phyloP scores from a whole-genome alignment of 2,113 vertebrate species.

The Trichechus manatus region DNA sequence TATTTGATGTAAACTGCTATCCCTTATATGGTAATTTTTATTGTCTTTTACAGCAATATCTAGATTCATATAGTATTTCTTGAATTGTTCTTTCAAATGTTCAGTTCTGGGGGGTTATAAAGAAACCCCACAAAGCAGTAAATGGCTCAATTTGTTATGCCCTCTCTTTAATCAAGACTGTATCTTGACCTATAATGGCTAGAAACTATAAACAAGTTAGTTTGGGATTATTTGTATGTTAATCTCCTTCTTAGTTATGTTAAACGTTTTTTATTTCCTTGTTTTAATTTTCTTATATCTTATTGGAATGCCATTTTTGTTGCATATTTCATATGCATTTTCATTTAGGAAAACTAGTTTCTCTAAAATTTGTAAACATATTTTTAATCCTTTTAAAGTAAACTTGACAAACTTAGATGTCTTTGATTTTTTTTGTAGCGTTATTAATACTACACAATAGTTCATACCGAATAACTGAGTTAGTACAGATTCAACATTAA shows the following conservation, averaged over 20 bases:
- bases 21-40: no score
- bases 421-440: not conserved
- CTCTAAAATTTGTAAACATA: conserved; percentile 7
- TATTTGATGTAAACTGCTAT: no score
- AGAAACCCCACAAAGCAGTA: not conserved
- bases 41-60: no score
- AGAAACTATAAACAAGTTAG: not conserved
- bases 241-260: not conserved
- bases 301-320: not conserved
- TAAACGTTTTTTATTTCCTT: not conserved
- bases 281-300: not conserved
- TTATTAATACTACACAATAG: not conserved
- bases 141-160: not conserved
- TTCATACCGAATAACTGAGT: not conserved
- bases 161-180: not conserved
- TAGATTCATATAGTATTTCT: not conserved
- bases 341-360: not conserved
- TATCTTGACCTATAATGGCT: not conserved
- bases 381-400: not conserved
- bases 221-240: not conserved
- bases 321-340: not conserved
- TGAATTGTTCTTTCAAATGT: not conserved
- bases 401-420: not conserved
- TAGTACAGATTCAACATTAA: not conserved
- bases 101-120: not conserved